These are phyloP conservation scores for Equus przewalskii DNA, from an alignment of 2,113 vertebrate species.

Conservation along the genomic window DNA sequence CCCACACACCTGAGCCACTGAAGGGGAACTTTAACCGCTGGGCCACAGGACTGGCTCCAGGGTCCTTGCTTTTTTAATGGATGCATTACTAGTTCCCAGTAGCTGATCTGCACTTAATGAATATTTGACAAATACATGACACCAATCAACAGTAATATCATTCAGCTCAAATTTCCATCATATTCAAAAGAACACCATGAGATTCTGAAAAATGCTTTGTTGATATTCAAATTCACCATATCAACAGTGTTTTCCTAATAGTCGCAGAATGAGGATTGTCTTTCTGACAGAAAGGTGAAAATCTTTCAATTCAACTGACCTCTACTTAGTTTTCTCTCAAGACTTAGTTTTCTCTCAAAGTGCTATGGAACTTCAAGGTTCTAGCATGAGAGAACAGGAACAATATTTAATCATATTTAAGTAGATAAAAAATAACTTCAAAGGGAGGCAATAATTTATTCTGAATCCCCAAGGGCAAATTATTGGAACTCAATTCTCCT, in stretches of 20 bases:
- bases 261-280: neutral
- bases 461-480: neutral
- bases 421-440: conserved; percentile 20
- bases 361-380: neutral
- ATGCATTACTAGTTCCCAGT: neutral
- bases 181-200: conserved; percentile 1
- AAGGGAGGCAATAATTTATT: neutral
- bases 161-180: conserved; percentile 3
- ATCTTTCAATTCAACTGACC: neutral
- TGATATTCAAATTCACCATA: neutral
- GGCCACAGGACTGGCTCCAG: too few species aligned
- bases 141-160: neutral
- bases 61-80: neutral
- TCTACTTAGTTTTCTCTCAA: conserved; percentile 24
- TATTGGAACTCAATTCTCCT: neutral
- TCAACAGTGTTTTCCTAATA: neutral
- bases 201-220: conserved; percentile 2
- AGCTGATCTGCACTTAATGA: neutral
- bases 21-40: too few species aligned
- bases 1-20: too few species aligned
- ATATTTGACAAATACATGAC: neutral
- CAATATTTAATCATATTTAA: neutral
- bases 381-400: neutral
- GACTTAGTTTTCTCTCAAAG: conserved; percentile 9
- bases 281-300: conserved; percentile 27